A percentile compares a stretch with the other conserved stretches of the same genome.
Evolutionary conservation across 1,140 invertebrate genomes (phyloP).

Genomic region (Drosophila simulans): DNA sequence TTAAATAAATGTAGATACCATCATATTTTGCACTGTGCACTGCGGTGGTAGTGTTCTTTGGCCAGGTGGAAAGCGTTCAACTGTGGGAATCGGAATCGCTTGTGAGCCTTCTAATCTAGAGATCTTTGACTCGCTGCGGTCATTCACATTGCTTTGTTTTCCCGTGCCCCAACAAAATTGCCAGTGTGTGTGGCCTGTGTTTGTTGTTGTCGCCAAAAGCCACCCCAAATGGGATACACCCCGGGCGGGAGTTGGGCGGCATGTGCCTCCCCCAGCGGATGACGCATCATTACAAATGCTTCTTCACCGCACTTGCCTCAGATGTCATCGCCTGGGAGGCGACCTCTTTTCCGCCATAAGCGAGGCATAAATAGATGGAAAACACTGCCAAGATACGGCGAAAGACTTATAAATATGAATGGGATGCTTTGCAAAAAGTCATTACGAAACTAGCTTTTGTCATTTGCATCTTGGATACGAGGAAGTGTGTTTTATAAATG

Average conservation of each 20-base stretch:
- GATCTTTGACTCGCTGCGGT: conserved; percentile 63
- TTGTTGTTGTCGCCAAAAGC: conserved; percentile 25
- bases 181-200: conserved; percentile 24
- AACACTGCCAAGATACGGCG: not conserved
- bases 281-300: conserved; percentile 60
- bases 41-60: not conserved
- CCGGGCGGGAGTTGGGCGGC: conserved; percentile 8
- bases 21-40: conserved; percentile 4
- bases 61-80: conserved; percentile 21
- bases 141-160: conserved; percentile 71
- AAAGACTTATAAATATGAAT: not conserved
- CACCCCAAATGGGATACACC: conserved; percentile 32
- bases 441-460: not conserved
- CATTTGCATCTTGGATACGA: not conserved
- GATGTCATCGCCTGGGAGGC: conserved; percentile 51
- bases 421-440: not conserved
- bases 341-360: conserved; percentile 45
- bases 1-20: too few species aligned
- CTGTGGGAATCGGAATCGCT: conserved; percentile 28
- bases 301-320: conserved; percentile 51
- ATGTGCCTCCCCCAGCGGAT: conserved; percentile 50
- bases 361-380: conserved; percentile 2
- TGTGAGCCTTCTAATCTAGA: conserved; percentile 34
- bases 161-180: conserved; percentile 63
- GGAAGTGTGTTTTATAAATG: not conserved